Evolutionary conservation across 35 echinoderm and acorn worm genomes (phyloP), one percentile per base, ranked within the genome.

Genomic region (Chiridota heheva): DNA sequence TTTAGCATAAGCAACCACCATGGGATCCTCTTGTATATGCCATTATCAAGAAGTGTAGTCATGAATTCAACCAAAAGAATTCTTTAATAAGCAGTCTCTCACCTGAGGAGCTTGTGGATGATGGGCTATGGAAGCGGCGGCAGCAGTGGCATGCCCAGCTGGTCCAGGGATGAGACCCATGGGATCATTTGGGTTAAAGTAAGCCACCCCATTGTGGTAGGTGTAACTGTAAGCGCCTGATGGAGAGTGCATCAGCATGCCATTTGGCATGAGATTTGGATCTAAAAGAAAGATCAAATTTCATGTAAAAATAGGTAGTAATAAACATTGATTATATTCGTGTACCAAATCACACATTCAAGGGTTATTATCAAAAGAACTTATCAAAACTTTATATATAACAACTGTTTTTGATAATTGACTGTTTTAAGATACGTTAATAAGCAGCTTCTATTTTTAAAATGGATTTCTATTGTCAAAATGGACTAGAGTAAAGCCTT

Each of bases 171-270:
- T 18, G 5, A 63, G 10, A 22, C 70, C 32, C 36, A 84, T 63
- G 22, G 73, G 69, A 60, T 90, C 87, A 38, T 68, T 63, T 30
- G 82, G 88, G 48, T 96, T 90, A 62, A 96, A 96, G 48, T 96
- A 96, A 3, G 84, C 83, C 26, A 96, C 80, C 31, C 93, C 93
- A 73, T 96, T 96, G 32, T 91, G 86, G 42, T 87, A 96, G 18
- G 93, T 96, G 37, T 96, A 96, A 60, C 87, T 96, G 84, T 91
- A 96, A 17, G 65, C 84, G 38, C 88, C 88, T 65, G 73, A 62
- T 30, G 93, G 93, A 58, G 87, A 82, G 49, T 90, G 88, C 36
- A 96, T 57, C 16, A 96, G 72, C 82, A 86, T 87, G 16, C 93
- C 93, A 73, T 81, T 90, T 31, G 93, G 83, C 64, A 90, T 82